A percentile compares a stretch with the other conserved stretches of the same genome.
These are phyloP conservation scores for Lissocephala sabroskyi DNA, from an alignment of 2,888 invertebrate genomes.

Conservation along the genomic window DNA sequence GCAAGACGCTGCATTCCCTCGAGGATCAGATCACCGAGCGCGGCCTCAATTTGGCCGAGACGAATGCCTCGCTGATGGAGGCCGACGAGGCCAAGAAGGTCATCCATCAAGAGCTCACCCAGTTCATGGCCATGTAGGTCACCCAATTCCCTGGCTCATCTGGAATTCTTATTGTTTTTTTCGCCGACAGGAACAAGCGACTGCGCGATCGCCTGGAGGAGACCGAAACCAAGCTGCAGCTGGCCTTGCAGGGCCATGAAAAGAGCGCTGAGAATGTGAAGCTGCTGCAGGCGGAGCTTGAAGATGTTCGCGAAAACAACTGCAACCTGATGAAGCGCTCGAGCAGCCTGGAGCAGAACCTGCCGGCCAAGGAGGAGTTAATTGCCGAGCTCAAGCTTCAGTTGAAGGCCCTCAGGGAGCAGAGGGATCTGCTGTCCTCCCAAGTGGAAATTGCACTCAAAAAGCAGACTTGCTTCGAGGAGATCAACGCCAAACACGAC, in stretches of 20 bases:
- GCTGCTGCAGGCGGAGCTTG: constrained; percentile 4
- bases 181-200: background rate
- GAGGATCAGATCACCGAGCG: constrained; percentile 3
- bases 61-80: background rate
- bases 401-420: background rate
- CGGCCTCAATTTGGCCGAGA: constrained; percentile 7
- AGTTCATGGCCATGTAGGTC: background rate
- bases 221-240: background rate
- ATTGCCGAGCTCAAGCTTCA: constrained; percentile 6
- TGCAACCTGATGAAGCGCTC: background rate
- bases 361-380: constrained; percentile 1
- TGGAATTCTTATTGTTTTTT: too few relatives aligned
- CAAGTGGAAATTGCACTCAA: background rate
- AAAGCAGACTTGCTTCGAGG: background rate
- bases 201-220: constrained; percentile 8
- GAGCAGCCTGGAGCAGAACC: background rate
- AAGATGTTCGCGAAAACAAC: constrained; percentile 2
- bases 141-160: too few relatives aligned
- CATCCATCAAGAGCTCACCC: too few relatives aligned
- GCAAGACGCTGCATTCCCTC: background rate
- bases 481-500: background rate
- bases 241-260: background rate
- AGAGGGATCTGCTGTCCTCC: background rate
- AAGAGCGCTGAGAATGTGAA: background rate
- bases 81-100: background rate